Evolutionary conservation across 2,888 invertebrate species (phyloP).

Genomic region (Petrolisthes manimaculis): DNA sequence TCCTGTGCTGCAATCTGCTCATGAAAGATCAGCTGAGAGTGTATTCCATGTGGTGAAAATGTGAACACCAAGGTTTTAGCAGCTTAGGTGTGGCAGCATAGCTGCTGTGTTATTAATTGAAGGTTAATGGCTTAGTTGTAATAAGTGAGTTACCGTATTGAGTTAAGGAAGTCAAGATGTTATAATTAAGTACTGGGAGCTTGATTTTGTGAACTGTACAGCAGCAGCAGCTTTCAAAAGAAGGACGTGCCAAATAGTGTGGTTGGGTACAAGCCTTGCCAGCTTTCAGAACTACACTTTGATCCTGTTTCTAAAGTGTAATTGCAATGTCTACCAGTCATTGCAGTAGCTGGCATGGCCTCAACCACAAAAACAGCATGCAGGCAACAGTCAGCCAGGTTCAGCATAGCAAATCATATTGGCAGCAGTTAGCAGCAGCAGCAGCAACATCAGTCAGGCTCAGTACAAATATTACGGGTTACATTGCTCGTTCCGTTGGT

Average conservation of each 20-base stretch:
- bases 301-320: conserved; percentile 47
- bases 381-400: conserved; percentile 61
- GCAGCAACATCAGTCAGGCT: conserved; percentile 64
- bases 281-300: conserved; percentile 29
- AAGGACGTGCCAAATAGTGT: conserved; percentile 60
- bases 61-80: conserved; percentile 58
- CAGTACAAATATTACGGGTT: conserved; percentile 66
- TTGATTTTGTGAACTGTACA: conserved; percentile 63
- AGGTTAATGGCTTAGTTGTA: conserved; percentile 63
- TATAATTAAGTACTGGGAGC: conserved; percentile 63
- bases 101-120: conserved; percentile 62
- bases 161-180: conserved; percentile 62
- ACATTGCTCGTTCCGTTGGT: conserved; percentile 60
- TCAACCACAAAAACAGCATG: conserved; percentile 57
- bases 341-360: conserved; percentile 55
- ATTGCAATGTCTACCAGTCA: conserved; percentile 45
- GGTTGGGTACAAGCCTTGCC: conserved; percentile 30
- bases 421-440: conserved; percentile 62
- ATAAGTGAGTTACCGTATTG: conserved; percentile 51
- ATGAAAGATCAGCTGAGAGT: conserved; percentile 60
- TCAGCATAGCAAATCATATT: conserved; percentile 58
- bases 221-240: conserved; percentile 59
- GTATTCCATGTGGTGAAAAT: conserved; percentile 60
- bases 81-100: conserved; percentile 62
- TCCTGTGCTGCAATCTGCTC: conserved; percentile 59